phyloP scores from a whole-genome alignment of 2,888 invertebrate species.

The Drosophila phalerata region DNA sequence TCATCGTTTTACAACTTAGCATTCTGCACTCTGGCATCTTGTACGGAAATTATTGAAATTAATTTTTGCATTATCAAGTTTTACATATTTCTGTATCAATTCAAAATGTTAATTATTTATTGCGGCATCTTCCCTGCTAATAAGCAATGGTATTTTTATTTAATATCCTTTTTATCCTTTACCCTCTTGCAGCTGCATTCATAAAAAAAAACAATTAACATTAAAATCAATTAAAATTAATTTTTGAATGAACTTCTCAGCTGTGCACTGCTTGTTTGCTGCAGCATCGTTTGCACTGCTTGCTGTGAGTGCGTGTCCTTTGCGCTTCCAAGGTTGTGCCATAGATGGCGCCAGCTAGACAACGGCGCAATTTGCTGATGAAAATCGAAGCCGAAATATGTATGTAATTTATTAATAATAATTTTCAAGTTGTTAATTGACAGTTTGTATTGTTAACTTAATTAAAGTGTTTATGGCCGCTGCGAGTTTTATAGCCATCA shows the following conservation, averaged over 20 bases:
- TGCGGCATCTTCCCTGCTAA: constrained; percentile 18
- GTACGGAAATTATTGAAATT: constrained; percentile 66
- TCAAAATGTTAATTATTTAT: constrained; percentile 55
- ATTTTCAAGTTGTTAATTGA: background rate
- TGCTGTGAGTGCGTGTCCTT: constrained; percentile 16
- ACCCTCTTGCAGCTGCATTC: constrained; percentile 15
- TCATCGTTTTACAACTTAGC: constrained; percentile 4
- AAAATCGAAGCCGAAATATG: background rate
- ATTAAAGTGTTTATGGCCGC: constrained; percentile 10
- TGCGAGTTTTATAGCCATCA: constrained; percentile 4
- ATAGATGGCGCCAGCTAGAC: constrained; percentile 60
- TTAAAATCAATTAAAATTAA: constrained; percentile 4
- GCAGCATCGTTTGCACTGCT: constrained; percentile 70
- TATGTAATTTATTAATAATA: background rate
- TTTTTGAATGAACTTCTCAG: background rate
- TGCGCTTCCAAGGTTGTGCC: constrained; percentile 40
- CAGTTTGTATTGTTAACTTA: background rate
- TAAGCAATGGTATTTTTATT: constrained; percentile 13
- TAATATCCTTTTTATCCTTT: background rate
- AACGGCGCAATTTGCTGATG: constrained; percentile 1
- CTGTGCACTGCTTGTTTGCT: constrained; percentile 57
- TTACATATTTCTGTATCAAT: constrained; percentile 49
- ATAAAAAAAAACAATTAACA: background rate
- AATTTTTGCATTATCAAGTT: constrained; percentile 65
- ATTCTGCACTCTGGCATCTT: constrained; percentile 41